Evolutionary conservation across 1,140 invertebrate species (phyloP), one percentile per base, ranked within the genome.

Genomic region (Sycophaga agraensis): DNA sequence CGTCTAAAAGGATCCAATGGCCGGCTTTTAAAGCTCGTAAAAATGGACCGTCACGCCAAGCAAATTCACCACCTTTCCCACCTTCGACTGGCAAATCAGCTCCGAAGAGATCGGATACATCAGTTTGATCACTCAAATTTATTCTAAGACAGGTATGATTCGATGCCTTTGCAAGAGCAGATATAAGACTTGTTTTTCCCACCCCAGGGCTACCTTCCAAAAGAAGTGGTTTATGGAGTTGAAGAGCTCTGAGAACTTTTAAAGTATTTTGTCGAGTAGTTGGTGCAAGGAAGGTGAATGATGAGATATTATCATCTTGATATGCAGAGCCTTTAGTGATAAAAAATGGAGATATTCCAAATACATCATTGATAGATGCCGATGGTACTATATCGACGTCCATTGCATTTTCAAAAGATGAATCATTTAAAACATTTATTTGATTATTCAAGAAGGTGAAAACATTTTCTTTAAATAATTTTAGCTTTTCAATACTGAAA

Each of bases 41-140:
- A 60, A 99, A 87, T 0, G 96, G 97, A 7, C 98, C 98, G 82
- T 99, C 96, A 70, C 90, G 86, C 93, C 98, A 99, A 8, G 87
- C 86, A 84, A 99, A 99, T 61, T 90, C 87, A 12, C 95, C 95
- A 59, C 87, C 85, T 56, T 82, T 82, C 0, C 86, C 87, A 61
- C 94, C 93, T 84, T 97, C 94, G 2, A 95, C 88, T 0, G 98
- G 98, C 48, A 99, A 82, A 84, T 99, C 97, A 39, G 95, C 92
- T 43, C 98, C 98, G 83, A 99, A 99, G 14, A 99, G 82, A 84
- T 99, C 98, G 17, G 91, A 93, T 46, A 99, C 87, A 82, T 99
- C 97, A 0, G 97, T 99, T 83, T 99, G 97, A 74, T 99, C 97
- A 40, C 96, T 99, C 12, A 99, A 84, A 85, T 99, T 99, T 43